These are phyloP conservation scores for Lepidurus arcticus DNA, from an alignment of 1,140 invertebrate species.

Conservation along the genomic window DNA sequence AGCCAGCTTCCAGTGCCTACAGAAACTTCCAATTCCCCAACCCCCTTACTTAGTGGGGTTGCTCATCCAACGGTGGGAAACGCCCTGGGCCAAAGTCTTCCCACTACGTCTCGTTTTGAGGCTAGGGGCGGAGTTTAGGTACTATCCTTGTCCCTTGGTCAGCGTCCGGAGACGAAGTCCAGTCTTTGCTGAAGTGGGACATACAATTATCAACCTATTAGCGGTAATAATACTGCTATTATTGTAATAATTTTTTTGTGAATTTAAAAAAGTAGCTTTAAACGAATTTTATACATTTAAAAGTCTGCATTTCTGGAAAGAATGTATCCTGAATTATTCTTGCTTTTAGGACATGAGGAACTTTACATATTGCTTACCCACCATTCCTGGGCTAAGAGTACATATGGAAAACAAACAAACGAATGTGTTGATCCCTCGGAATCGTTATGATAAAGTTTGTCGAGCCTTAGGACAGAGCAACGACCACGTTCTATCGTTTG, in stretches of 20 bases:
- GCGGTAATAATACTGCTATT: constrained; percentile 49
- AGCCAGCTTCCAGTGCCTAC: constrained; percentile 75
- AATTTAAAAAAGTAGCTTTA: constrained; percentile 6
- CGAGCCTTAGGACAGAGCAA: constrained; percentile 70
- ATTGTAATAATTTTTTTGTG: constrained; percentile 21
- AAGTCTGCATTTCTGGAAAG: too few species aligned
- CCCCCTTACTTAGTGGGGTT: constrained; percentile 73
- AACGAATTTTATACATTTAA: not conserved
- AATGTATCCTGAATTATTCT: constrained; percentile 27
- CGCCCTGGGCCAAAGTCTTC: constrained; percentile 80
- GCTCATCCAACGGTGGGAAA: constrained; percentile 78
- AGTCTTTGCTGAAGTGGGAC: constrained; percentile 80
- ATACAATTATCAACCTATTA: constrained; percentile 83
- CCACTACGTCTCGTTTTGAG: constrained; percentile 69
- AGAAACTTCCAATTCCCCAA: constrained; percentile 66
- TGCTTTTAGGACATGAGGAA: constrained; percentile 68
- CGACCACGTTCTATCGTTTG: constrained; percentile 78
- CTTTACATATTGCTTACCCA: constrained; percentile 74
- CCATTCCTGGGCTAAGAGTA: constrained; percentile 68
- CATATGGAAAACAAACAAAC: constrained; percentile 81
- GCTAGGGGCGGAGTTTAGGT: constrained; percentile 77
- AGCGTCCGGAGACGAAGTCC: constrained; percentile 72
- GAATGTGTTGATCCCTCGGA: constrained; percentile 68
- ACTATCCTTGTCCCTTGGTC: constrained; percentile 79
- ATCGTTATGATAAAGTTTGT: constrained; percentile 69